phyloP scores from a whole-genome alignment of 2,113 vertebrate species.

The Tetraodon nigroviridis region DNA sequence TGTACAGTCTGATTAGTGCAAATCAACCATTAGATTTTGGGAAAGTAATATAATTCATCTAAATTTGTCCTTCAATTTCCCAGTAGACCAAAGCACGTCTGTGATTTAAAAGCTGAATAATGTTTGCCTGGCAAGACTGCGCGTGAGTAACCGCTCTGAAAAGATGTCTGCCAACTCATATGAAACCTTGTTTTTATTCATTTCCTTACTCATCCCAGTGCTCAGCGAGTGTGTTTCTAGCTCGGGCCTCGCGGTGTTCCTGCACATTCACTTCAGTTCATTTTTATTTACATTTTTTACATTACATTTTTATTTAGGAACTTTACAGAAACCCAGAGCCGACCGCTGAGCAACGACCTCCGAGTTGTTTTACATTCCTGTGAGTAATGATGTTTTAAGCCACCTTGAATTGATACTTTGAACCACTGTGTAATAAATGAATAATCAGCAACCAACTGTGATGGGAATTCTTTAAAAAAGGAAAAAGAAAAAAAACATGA shows the following conservation, averaged over 20 bases:
- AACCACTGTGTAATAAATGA: slow-evolving; percentile 49
- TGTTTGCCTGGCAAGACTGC: background rate
- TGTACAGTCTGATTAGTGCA: slow-evolving; percentile 5
- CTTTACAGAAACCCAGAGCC: background rate
- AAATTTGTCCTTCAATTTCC: background rate
- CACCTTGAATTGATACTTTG: slow-evolving; percentile 26
- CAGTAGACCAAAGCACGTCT: background rate
- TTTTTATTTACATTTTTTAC: too few species aligned
- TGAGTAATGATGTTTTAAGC: slow-evolving; percentile 33
- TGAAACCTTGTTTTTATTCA: slow-evolving; percentile 1
- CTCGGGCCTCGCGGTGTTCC: slow-evolving; percentile 38
- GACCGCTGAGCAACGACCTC: too few species aligned
- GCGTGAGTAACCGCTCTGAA: slow-evolving; percentile 7
- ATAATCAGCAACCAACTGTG: slow-evolving; percentile 30
- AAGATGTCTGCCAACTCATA: slow-evolving; percentile 11
- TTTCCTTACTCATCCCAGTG: slow-evolving; percentile 7
- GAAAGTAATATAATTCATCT: background rate
- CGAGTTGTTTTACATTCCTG: slow-evolving; percentile 21
- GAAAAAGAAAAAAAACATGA: background rate
- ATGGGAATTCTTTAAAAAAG: background rate
- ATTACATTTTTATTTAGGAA: background rate
- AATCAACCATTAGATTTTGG: background rate
- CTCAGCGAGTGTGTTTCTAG: slow-evolving; percentile 9
- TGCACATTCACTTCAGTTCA: background rate
- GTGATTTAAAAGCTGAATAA: slow-evolving; percentile 6